Evolutionary conservation across 2,797 vertebrate species (phyloP), one percentile per base, ranked within the genome.

Genomic region (Lepilemur ruficaudatus): DNA sequence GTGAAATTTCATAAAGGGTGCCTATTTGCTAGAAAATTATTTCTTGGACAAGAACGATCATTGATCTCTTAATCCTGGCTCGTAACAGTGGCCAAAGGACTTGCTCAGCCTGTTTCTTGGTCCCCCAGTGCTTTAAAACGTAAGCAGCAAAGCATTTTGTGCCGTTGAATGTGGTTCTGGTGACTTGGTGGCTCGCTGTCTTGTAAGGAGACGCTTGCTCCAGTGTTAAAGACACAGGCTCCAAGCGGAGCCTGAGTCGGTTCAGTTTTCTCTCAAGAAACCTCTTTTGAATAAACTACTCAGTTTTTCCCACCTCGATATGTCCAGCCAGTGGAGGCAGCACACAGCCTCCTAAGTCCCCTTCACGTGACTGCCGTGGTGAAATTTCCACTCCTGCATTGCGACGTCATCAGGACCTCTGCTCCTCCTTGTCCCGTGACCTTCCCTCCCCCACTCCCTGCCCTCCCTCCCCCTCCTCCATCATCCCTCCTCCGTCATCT

Each of bases 301-400:
- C 25, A 3, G 12, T 23, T 30, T 6, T 8, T 5, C 3, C 5
- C 18, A 6, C 6, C 23, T 2, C 7, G 41, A 7, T 30, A 4
- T 1, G 32, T 20, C 35, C 89, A 13, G 55, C 79, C 52, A 12
- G 50, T 17, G 25, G 32, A 4, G 61, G 35, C 73, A 1, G 38
- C n/a, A 1, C 28, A 9, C 11, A 0, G 55, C 28, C 75, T 41
- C 38, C 0, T 3, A 7, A 38, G 46, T 18, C 80, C 25, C 2
- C 61, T 8, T 22, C 2, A 0, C 0, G 5, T 25, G 59, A 22
- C n/a, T 11, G 35, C 38, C 12, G 0, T 0, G 18, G 22, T 3
- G 0, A 52, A 59, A 15, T 17, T 2, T 17, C 38, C 22, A 0
- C 28, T n/a, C 75, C 55, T 0, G 9, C 25, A 0, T 1, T 7